phyloP scores from a whole-genome alignment of 2,797 vertebrate genomes.

The Eulemur albifrons region DNA sequence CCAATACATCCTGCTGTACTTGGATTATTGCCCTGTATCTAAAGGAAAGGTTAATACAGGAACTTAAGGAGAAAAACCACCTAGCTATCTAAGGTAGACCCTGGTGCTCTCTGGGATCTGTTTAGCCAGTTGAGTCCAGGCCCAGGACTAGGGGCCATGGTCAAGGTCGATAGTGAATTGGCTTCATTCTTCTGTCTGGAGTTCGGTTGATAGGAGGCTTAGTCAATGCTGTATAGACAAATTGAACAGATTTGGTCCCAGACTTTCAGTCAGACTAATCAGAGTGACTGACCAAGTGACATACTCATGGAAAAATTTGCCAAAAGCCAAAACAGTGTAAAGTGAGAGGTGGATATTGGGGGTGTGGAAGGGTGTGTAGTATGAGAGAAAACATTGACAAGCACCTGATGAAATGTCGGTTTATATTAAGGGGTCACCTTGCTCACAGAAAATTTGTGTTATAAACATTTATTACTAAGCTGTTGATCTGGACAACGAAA shows the following conservation, averaged over 20 bases:
- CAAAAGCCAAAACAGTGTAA: not conserved
- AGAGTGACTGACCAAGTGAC: not conserved
- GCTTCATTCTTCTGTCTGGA: not conserved
- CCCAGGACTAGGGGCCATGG: no score
- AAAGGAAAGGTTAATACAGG: not conserved
- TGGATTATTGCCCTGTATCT: not conserved
- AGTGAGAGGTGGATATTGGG: not conserved
- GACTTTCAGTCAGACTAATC: not conserved
- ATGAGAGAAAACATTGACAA: not conserved
- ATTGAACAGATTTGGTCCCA: not conserved
- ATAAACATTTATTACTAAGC: not conserved
- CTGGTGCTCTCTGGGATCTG: not conserved
- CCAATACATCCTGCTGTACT: no score
- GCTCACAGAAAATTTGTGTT: not conserved
- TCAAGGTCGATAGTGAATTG: not conserved
- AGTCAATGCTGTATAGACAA: not conserved
- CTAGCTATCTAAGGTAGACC: not conserved
- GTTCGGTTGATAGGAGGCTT: not conserved
- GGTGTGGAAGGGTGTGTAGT: accelerated
- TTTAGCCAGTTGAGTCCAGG: not conserved
- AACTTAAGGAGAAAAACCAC: not conserved
- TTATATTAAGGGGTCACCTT: not conserved
- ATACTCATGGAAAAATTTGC: not conserved
- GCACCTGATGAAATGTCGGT: not conserved
- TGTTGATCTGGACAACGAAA: not conserved